Base-by-base conservation (phyloP, 2,797 vertebrate genomes). In the Rhinogobio ventralis region DNA sequence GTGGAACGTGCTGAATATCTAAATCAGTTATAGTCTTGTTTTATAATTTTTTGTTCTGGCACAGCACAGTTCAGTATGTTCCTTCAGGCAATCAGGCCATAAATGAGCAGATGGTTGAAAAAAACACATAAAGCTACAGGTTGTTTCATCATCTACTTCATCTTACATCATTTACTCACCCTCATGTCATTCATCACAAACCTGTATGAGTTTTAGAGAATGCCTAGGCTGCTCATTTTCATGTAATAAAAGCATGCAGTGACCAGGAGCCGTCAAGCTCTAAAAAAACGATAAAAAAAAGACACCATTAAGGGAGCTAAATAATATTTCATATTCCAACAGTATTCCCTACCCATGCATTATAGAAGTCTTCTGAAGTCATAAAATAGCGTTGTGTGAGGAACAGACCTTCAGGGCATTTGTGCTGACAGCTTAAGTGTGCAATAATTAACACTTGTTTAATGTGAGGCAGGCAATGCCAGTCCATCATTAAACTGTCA, bases 371-470 rank as follows among this genome's bases (percentile, higher is more conserved):
- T 60, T 77, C 53, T 77, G 36, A 77, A 77, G 74, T 19, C 39
- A 45, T 78, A 64, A 46, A 78, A 78, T 28, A 23, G 76, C 76
- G 46, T 79, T 79, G 76, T 79, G 25, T 30, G 10, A 79, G 76
- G 25, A 79, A 79, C 42, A 66, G 76, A 66, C 64, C 82, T 76
- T 55, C 33, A 53, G 82, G 82, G 62, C 64, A 68, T 68, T 75
- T 77, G 46, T 68, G 51, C 51, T 83, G 82, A 83, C 82, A 77
- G 62, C 33, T 36, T 83, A 68, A 83, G 82, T 69, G 49, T 77
- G 73, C 73, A 68, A 68, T 75, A 67, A 77, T 83, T 83, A 83
- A 83, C 82, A 83, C 81, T 66, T 73, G 81, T 53, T 67, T 76
- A 83, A 76, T 83, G 60, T 67, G 72, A 76, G 46, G 19, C 78